Evolutionary conservation across 2,888 invertebrate genomes (phyloP), one percentile per base, ranked within the genome.

Genomic region (Leptura quadrifasciata): DNA sequence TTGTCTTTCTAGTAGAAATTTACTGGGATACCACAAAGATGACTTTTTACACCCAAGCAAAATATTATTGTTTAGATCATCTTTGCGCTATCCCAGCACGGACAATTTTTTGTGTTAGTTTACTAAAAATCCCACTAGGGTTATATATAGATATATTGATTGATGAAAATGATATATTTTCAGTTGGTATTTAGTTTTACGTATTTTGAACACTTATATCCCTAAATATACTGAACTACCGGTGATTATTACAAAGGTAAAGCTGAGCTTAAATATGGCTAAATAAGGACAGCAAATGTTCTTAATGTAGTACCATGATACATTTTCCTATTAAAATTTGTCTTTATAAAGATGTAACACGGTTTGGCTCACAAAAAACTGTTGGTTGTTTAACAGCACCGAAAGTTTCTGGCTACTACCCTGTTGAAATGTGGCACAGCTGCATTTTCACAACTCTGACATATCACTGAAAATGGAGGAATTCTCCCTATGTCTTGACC

Each of bases 391-490:
- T 67, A 74, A 76, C 75, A 75, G 75, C 75, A 78, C 76, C 74
- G 73, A 78, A 75, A 75, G 76, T 81, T 80, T 84, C 81, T 84
- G 84, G 84, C 84, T 86, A 85, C 86, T 86, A 86, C 86, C 86
- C 86, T 86, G 86, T 86, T 82, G 78, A 70, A 81, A 78, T 77
- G 75, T 82, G 77, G 82, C 82, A 83, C 83, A 81, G 82, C 81
- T 78, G 79, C 77, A 39, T 65, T 39, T 58, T 58, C 12, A 64
- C 72, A 65, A 60, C 72, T 58, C 39, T 71, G 70, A 70, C 58
- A 55, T 72, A 72, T 72, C 72, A 64, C 65, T 63, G 64, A 55
- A 35, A 39, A 69, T 60, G 58, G 58, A 69, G 52, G 47, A 72
- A 57, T 63, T 31, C 39, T 55, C 54, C 31, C 39, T 24, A 72